phyloP scores from a whole-genome alignment of 2,888 invertebrate genomes.

The Scotopteryx bipunctaria region DNA sequence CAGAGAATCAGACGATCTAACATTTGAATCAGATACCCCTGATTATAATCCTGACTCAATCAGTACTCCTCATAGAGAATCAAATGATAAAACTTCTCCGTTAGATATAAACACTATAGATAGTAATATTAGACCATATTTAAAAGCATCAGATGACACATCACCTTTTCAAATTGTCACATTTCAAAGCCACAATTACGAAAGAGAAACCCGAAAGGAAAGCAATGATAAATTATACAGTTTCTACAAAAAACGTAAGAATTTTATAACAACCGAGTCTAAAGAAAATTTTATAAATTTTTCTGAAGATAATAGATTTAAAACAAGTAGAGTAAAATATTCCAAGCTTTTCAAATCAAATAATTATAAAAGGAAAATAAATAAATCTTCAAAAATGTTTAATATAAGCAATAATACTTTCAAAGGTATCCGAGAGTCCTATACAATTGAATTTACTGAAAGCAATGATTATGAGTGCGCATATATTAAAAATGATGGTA shows the following conservation, averaged over 20 bases:
- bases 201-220: constrained; percentile 15
- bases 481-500: constrained; percentile 7
- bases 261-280: constrained; percentile 51
- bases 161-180: constrained; percentile 34
- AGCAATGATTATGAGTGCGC: constrained; percentile 17
- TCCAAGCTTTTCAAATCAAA: constrained; percentile 13
- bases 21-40: neutral
- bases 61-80: too few relatives aligned
- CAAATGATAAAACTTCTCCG: neutral
- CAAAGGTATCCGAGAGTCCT: constrained; percentile 26
- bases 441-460: constrained; percentile 48
- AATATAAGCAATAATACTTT: constrained; percentile 17
- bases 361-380: constrained; percentile 21
- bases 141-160: neutral
- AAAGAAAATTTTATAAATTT: constrained; percentile 46
- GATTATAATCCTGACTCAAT: neutral
- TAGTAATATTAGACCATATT: constrained; percentile 7
- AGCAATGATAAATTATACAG: constrained; percentile 4
- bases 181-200: constrained; percentile 54
- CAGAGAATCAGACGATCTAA: neutral
- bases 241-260: constrained; percentile 25
- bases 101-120: neutral
- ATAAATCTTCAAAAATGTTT: constrained; percentile 20
- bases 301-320: constrained; percentile 6
- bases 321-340: neutral